These are phyloP conservation scores for Drosophila picticornis DNA, from an alignment of 2,888 invertebrate genomes.

Conservation along the genomic window DNA sequence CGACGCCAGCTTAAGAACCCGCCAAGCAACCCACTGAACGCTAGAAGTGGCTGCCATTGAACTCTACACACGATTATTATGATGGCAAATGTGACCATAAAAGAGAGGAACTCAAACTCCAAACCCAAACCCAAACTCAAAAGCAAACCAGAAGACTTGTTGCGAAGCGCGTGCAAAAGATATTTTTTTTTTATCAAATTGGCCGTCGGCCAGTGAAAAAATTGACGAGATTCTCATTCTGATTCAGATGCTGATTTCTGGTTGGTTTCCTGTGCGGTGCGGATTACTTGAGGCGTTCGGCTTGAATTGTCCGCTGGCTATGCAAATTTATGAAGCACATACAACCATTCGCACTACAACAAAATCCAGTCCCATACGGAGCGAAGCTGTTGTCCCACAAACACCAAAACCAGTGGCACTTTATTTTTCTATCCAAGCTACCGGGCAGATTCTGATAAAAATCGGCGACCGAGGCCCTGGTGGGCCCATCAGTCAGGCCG, in stretches of 20 bases:
- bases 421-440: conserved; percentile 15
- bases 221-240: conserved; percentile 53
- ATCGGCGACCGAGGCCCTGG: conserved; percentile 37
- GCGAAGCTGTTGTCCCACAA: conserved; percentile 64
- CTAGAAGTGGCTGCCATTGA: conserved; percentile 62
- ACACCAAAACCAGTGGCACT: conserved; percentile 77
- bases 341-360: conserved; percentile 15
- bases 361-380: conserved; percentile 35
- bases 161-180: conserved; percentile 43
- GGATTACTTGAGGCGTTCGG: conserved; percentile 56
- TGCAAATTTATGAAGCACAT: conserved; percentile 69
- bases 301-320: conserved; percentile 51
- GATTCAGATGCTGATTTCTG: conserved; percentile 63
- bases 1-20: conserved; percentile 37
- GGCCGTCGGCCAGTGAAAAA: conserved; percentile 55
- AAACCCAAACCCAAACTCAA: conserved; percentile 11
- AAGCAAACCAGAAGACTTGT: conserved; percentile 50
- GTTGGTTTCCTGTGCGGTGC: conserved; percentile 59
- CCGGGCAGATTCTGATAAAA: conserved; percentile 41
- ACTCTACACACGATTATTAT: conserved; percentile 69
- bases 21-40: conserved; percentile 46
- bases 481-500: conserved; percentile 43
- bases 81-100: conserved; percentile 70
- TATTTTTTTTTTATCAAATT: conserved; percentile 68
- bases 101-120: conserved; percentile 34